Evolutionary conservation across 2,888 invertebrate genomes (phyloP).

Genomic region (Empis livida): DNA sequence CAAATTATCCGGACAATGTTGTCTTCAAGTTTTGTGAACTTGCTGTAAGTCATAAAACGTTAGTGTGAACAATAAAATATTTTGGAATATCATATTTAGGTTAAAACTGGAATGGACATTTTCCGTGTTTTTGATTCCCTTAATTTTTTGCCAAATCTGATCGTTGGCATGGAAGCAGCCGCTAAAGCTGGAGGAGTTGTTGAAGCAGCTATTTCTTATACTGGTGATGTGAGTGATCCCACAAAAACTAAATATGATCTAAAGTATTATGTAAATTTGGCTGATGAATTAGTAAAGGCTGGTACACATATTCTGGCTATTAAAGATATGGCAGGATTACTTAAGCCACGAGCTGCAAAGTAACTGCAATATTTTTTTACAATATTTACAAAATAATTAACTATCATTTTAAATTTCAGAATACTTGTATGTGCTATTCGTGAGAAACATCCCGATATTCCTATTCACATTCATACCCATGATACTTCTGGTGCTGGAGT

Average conservation of each 20-base stretch:
- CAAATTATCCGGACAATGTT: slow-evolving; percentile 95
- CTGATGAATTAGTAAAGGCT: slow-evolving; percentile 82
- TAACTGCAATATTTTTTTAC: slow-evolving; percentile 12
- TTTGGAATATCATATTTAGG: not conserved
- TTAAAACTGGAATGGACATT: slow-evolving; percentile 87
- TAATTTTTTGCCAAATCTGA: slow-evolving; percentile 87
- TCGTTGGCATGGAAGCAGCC: slow-evolving; percentile 90
- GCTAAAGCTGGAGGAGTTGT: slow-evolving; percentile 90
- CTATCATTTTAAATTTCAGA: slow-evolving; percentile 1
- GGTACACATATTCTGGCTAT: slow-evolving; percentile 81
- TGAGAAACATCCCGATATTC: slow-evolving; percentile 78
- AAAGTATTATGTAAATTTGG: slow-evolving; percentile 76
- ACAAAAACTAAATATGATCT: slow-evolving; percentile 77
- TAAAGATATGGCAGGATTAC: slow-evolving; percentile 89
- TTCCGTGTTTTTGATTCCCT: slow-evolving; percentile 94
- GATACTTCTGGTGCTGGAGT: slow-evolving; percentile 92
- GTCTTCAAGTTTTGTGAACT: slow-evolving; percentile 88
- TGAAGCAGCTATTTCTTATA: slow-evolving; percentile 90
- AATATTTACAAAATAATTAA: not conserved
- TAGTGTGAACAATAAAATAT: no score
- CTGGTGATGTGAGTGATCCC: slow-evolving; percentile 86
- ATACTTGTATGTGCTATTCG: slow-evolving; percentile 69
- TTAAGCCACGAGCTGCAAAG: slow-evolving; percentile 77
- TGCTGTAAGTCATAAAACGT: slow-evolving; percentile 44
- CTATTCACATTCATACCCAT: slow-evolving; percentile 94